A percentile compares a stretch with the other conserved stretches of the same genome.
phyloP scores from a whole-genome alignment of 2,888 invertebrate genomes.

The Idaea dimidiata region DNA sequence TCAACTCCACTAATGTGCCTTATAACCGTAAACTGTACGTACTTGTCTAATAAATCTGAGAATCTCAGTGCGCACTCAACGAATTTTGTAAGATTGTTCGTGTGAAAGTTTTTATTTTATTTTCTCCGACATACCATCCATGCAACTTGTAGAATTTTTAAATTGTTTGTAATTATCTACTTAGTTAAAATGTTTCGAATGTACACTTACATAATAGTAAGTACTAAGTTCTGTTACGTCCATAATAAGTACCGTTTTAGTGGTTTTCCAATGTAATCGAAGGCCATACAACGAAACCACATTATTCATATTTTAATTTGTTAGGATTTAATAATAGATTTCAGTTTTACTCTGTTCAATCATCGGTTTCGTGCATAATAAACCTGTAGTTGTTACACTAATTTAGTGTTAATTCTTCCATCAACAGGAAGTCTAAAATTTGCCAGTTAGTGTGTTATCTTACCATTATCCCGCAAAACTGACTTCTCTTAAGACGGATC shows the following conservation, averaged over 20 bases:
- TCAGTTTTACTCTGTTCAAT: conserved; percentile 17
- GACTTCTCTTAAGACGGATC: conserved; percentile 46
- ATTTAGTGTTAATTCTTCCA: conserved; percentile 4
- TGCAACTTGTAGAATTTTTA: conserved; percentile 26
- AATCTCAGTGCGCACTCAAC: conserved; percentile 25
- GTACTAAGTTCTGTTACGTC: not conserved
- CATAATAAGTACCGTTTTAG: not conserved
- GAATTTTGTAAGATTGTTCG: conserved; percentile 33
- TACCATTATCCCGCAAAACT: conserved; percentile 38
- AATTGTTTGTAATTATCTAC: conserved; percentile 7
- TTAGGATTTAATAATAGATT: not conserved
- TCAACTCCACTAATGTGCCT: not conserved
- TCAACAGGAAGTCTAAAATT: conserved; percentile 54
- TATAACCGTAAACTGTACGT: not conserved
- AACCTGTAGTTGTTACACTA: conserved; percentile 31
- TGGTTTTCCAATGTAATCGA: not conserved
- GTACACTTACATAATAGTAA: not conserved
- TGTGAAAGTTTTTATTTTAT: conserved; percentile 41
- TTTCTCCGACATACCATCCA: conserved; percentile 36
- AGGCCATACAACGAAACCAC: not conserved
- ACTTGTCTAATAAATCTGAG: conserved; percentile 20
- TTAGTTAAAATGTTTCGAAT: conserved; percentile 5
- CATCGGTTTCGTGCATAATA: conserved; percentile 14
- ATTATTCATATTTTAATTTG: not conserved
- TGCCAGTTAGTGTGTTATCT: conserved; percentile 49